A percentile compares a stretch with the other conserved stretches of the same genome.
These are phyloP conservation scores for Onychomys arenicola DNA, from an alignment of 2,797 vertebrate genomes.

Conservation along the genomic window DNA sequence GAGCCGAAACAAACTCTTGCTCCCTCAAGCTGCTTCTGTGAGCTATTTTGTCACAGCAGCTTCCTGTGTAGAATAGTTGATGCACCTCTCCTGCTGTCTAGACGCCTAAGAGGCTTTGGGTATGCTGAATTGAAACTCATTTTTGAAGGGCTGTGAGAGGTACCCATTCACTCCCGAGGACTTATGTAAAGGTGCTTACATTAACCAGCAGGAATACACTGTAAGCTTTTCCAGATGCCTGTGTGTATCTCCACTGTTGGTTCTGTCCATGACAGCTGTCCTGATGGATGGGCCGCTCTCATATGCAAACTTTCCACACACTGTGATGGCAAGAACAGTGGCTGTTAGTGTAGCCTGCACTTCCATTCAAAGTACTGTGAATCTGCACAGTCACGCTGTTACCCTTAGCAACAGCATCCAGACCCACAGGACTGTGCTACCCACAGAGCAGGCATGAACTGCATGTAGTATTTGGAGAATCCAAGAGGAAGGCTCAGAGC, in stretches of 20 bases:
- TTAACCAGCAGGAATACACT: neutral
- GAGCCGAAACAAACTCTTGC: neutral
- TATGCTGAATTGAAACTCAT: neutral
- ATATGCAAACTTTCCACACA: neutral
- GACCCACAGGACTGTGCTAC: neutral
- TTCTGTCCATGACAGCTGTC: neutral
- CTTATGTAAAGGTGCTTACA: neutral
- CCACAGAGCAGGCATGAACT: neutral
- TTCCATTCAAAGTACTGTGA: neutral
- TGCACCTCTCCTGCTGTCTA: neutral
- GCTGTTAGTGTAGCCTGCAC: neutral
- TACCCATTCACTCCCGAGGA: neutral
- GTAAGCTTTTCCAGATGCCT: neutral
- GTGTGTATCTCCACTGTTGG: neutral
- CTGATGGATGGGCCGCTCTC: neutral
- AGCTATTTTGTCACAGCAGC: neutral
- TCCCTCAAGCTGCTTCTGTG: neutral
- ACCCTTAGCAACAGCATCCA: neutral
- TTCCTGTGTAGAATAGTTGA: too few relatives aligned
- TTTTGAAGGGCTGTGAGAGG: neutral
- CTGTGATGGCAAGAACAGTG: neutral
- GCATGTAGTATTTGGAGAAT: neutral
- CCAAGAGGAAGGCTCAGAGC: neutral
- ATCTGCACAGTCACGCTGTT: neutral
- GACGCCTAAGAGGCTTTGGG: neutral